Conservation (phyloP, 2,888 invertebrate species). For the Sphecodes monilicornis region DNA sequence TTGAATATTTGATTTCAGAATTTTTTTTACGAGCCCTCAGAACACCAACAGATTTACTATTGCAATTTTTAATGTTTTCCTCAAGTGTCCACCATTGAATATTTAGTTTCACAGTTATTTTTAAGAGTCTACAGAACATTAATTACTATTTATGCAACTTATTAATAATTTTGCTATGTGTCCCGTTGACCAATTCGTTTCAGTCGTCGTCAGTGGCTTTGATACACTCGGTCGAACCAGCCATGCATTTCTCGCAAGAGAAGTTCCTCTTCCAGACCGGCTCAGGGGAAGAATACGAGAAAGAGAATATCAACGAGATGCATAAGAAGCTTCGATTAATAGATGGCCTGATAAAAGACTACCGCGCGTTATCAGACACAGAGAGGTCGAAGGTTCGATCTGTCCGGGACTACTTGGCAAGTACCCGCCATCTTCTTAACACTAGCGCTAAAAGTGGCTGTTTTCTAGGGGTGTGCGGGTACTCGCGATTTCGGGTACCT, state of each 20-base stretch:
- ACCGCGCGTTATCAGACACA: constrained; percentile 68
- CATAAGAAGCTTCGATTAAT: constrained; percentile 71
- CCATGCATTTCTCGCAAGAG: constrained; percentile 30
- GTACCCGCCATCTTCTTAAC: constrained; percentile 2
- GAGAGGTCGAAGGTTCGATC: constrained; percentile 76
- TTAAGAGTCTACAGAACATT: too few species aligned
- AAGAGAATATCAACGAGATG: constrained; percentile 64
- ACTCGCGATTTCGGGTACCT: too few species aligned
- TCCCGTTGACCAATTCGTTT: background rate
- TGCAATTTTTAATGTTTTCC: too few species aligned
- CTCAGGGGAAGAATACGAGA: constrained; percentile 3
- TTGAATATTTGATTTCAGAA: too few species aligned
- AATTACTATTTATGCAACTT: too few species aligned
- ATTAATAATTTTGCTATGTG: background rate
- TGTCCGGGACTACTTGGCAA: constrained; percentile 79
- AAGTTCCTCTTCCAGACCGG: constrained; percentile 65
- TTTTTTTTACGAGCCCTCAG: too few species aligned
- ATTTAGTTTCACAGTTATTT: too few species aligned
- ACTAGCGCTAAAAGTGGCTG: too few species aligned
- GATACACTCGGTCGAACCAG: constrained; percentile 40
- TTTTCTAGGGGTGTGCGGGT: too few species aligned
- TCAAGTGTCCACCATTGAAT: background rate
- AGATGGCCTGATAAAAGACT: constrained; percentile 74
- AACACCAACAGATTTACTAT: too few species aligned
- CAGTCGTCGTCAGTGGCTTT: constrained; percentile 63